Evolutionary conservation across 2,888 invertebrate genomes (phyloP).

Genomic region (Rhagonycha fulva): DNA sequence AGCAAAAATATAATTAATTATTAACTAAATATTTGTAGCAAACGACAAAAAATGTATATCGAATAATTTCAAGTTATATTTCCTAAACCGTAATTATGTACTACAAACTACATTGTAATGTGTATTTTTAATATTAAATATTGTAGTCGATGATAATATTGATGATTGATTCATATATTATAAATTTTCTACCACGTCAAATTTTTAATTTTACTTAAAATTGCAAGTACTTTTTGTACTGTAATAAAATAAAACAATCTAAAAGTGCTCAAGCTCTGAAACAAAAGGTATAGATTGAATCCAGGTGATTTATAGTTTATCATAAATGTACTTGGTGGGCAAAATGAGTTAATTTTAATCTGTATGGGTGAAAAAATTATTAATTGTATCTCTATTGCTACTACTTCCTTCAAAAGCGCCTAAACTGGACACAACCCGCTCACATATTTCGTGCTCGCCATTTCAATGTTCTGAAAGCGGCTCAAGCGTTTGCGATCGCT

Average conservation of each 20-base stretch:
- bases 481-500: too few relatives aligned
- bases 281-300: too few relatives aligned
- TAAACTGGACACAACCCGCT: background rate
- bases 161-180: background rate
- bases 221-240: too few relatives aligned
- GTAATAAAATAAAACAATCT: background rate
- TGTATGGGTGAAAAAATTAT: too few relatives aligned
- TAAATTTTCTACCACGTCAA: background rate
- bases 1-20: background rate
- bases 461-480: background rate
- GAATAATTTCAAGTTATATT: background rate
- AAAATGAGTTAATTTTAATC: too few relatives aligned
- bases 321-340: too few relatives aligned
- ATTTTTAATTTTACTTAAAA: background rate
- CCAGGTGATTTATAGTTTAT: too few relatives aligned
- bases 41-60: background rate
- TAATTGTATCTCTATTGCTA: background rate
- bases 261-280: too few relatives aligned
- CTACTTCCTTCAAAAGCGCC: too few relatives aligned
- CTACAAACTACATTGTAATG: too few relatives aligned
- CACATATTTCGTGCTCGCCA: background rate
- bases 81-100: background rate
- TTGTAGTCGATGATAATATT: background rate
- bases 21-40: background rate
- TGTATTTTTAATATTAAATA: background rate